Conservation (phyloP, 1,140 invertebrate species). For the Akabosia matsudoensis region DNA sequence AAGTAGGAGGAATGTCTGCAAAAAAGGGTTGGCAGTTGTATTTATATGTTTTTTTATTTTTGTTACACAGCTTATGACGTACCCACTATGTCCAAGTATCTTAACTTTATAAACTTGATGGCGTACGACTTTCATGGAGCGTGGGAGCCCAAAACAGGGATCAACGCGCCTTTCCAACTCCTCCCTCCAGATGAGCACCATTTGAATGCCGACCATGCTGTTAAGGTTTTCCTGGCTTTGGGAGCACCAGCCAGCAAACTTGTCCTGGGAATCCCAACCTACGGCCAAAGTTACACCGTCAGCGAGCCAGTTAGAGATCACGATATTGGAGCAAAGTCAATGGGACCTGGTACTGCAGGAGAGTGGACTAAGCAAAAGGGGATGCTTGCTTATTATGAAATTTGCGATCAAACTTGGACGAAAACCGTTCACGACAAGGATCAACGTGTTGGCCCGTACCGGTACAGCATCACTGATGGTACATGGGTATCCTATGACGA, state of each 20-base stretch:
- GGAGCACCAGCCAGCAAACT: constrained; percentile 52
- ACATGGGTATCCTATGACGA: constrained; percentile 56
- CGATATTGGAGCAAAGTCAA: constrained; percentile 48
- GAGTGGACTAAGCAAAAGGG: constrained; percentile 50
- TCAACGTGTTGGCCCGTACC: constrained; percentile 51
- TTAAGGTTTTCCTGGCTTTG: constrained; percentile 68
- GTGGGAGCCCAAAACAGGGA: constrained; percentile 47
- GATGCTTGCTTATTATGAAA: neutral
- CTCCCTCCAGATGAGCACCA: constrained; percentile 46
- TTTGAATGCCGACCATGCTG: constrained; percentile 64
- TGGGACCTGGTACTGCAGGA: constrained; percentile 48
- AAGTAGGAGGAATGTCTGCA: neutral
- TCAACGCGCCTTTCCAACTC: constrained; percentile 47
- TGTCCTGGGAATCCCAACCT: constrained; percentile 52
- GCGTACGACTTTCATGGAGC: constrained; percentile 51
- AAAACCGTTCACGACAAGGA: constrained; percentile 48
- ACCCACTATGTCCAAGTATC: constrained; percentile 50
- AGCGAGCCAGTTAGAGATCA: constrained; percentile 42
- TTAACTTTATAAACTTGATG: constrained; percentile 58
- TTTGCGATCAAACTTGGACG: constrained; percentile 41
- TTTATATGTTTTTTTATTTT: neutral
- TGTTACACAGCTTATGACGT: constrained; percentile 55
- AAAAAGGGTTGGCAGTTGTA: neutral
- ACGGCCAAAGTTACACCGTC: constrained; percentile 52
- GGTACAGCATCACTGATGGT: constrained; percentile 49